Evolutionary conservation across 2,797 vertebrate species (phyloP).

Genomic region (Sebastes elongatus): DNA sequence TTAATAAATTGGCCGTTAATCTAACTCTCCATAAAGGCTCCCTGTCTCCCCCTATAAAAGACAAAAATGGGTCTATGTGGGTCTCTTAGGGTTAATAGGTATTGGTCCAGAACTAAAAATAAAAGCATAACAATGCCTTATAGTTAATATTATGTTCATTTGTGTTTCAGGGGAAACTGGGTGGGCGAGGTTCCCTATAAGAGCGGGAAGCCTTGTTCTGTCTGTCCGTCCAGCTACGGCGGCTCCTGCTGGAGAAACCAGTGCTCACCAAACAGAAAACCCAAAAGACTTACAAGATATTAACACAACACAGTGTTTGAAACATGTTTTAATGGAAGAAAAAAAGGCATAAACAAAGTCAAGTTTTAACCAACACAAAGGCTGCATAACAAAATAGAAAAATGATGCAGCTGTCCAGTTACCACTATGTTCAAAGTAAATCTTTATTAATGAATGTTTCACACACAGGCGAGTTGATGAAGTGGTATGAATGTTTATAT

Average conservation of each 20-base stretch:
- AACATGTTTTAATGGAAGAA: not conserved
- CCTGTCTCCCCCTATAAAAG: too few species aligned
- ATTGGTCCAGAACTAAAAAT: not conserved
- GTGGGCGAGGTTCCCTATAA: constrained; percentile 89
- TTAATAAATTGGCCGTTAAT: not conserved
- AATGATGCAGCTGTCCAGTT: not conserved
- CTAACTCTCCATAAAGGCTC: too few species aligned
- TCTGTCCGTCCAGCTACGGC: constrained; percentile 87
- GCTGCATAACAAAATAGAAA: not conserved
- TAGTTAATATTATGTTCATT: not conserved
- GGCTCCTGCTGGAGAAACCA: constrained; percentile 88
- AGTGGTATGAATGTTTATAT: not conserved
- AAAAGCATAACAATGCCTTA: not conserved
- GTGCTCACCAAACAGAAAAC: constrained; percentile 77
- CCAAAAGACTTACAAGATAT: not conserved
- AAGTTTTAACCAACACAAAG: not conserved
- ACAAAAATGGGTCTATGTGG: too few species aligned
- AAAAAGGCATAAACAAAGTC: not conserved
- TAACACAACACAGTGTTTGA: not conserved
- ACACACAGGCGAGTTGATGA: not conserved
- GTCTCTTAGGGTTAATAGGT: not conserved
- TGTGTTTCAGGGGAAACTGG: constrained; percentile 89
- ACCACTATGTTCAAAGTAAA: constrained; percentile 7
- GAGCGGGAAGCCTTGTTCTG: constrained; percentile 86
- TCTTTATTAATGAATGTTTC: not conserved